Conservation (phyloP, 1,140 invertebrate genomes). For the Heterodera carotae region DNA sequence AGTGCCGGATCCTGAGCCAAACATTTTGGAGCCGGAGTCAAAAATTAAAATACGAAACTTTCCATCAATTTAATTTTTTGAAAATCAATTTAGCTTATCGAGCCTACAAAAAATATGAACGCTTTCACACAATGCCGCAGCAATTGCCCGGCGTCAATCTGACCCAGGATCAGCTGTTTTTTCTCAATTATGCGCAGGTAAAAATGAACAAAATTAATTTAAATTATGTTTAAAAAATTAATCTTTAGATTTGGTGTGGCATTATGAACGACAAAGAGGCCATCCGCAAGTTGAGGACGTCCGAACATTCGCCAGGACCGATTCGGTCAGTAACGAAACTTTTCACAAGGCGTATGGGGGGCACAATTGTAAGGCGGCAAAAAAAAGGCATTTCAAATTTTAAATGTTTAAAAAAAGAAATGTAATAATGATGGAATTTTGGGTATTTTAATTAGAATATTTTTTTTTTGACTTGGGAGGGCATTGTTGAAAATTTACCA, state of each 20-base stretch:
- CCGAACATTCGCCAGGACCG: constrained; percentile 89
- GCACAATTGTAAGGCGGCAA: no score
- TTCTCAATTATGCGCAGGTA: constrained; percentile 80
- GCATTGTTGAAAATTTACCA: no score
- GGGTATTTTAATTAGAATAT: no score
- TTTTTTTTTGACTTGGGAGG: no score
- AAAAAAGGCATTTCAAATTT: no score
- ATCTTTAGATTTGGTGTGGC: constrained; percentile 84
- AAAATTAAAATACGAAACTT: no score
- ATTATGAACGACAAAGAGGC: constrained; percentile 94
- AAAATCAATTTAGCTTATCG: constrained; percentile 41
- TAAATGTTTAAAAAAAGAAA: no score
- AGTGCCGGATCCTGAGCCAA: no score
- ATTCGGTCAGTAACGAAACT: constrained; percentile 71
- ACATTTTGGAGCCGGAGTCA: no score
- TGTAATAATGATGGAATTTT: no score
- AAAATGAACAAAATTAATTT: constrained; percentile 10
- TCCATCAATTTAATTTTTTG: constrained; percentile 11
- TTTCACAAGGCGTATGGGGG: background rate
- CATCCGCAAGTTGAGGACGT: constrained; percentile 86
- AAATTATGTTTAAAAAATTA: constrained; percentile 6
- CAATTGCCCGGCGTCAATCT: constrained; percentile 78
- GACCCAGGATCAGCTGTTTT: constrained; percentile 83
- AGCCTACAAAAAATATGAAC: constrained; percentile 65
- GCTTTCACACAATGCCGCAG: constrained; percentile 56